phyloP scores from a whole-genome alignment of 1,140 invertebrate species.

The Aphelenchoides fujianensis region DNA sequence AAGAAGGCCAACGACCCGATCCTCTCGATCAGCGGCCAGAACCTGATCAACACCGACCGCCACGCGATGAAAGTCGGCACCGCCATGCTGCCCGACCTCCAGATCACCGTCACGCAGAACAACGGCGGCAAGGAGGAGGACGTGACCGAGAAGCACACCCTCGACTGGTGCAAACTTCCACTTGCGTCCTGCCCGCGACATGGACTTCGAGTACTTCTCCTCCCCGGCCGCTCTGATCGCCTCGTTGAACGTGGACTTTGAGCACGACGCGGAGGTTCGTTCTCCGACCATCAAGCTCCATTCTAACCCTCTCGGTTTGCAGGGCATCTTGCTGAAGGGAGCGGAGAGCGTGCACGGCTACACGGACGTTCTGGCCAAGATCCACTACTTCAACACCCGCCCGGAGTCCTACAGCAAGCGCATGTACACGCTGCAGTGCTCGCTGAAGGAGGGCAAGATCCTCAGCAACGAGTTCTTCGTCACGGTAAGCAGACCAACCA shows the following conservation, averaged over 20 bases:
- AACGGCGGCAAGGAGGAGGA: conserved; percentile 39
- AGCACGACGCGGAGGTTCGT: conserved; percentile 56
- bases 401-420: conserved; percentile 58
- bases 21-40: conserved; percentile 49
- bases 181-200: conserved; percentile 56
- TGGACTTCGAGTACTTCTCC: conserved; percentile 62
- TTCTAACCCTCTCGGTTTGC: conserved; percentile 16
- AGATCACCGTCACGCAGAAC: conserved; percentile 52
- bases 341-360: conserved; percentile 47
- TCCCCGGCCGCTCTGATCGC: conserved; percentile 58
- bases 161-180: conserved; percentile 61
- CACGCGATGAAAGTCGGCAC: conserved; percentile 50
- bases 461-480: conserved; percentile 57
- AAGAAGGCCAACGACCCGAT: conserved; percentile 32
- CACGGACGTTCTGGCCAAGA: conserved; percentile 53
- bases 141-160: conserved; percentile 47
- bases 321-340: conserved; percentile 56
- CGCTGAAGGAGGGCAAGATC: conserved; percentile 53
- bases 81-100: conserved; percentile 54
- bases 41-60: conserved; percentile 45
- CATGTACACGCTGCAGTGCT: conserved; percentile 57
- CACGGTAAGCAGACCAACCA: conserved; percentile 28
- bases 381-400: conserved; percentile 61
- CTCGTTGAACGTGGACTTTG: conserved; percentile 58
- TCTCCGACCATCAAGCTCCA: not conserved